A percentile compares a stretch with the other conserved stretches of the same genome.
phyloP scores from a whole-genome alignment of 2,113 vertebrate species.

The Diphyllodes magnificus region DNA sequence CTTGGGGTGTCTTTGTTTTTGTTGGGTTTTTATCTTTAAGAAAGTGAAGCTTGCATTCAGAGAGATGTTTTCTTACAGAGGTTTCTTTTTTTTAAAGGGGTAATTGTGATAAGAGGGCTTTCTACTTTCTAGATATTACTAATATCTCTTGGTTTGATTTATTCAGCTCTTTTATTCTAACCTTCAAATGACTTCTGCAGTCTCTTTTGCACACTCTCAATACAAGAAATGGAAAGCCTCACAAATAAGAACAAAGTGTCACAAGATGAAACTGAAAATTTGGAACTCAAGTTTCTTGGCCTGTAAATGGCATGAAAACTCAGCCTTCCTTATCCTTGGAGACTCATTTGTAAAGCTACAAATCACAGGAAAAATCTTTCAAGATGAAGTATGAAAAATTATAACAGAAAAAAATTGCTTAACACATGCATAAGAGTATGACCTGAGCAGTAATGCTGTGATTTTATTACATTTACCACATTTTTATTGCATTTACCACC shows the following conservation, averaged over 20 bases:
- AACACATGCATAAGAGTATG: not conserved
- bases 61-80: not conserved
- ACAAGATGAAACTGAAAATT: not conserved
- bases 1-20: not conserved
- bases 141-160: not conserved
- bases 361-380: not conserved
- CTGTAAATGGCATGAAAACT: not conserved
- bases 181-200: not conserved
- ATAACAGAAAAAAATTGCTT: constrained; percentile 4
- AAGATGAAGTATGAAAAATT: not conserved
- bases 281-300: not conserved
- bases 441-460: not conserved
- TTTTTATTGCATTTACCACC: not conserved
- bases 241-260: not conserved
- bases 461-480: not conserved
- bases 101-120: not conserved
- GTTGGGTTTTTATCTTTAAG: not conserved
- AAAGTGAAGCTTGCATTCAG: not conserved
- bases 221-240: not conserved
- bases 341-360: not conserved
- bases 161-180: not conserved
- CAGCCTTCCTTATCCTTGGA: not conserved
- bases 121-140: not conserved
- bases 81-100: not conserved
- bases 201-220: not conserved